Conservation (phyloP, 35 echinoderm and acorn worm species). For the Eucidaris tribuloides region DNA sequence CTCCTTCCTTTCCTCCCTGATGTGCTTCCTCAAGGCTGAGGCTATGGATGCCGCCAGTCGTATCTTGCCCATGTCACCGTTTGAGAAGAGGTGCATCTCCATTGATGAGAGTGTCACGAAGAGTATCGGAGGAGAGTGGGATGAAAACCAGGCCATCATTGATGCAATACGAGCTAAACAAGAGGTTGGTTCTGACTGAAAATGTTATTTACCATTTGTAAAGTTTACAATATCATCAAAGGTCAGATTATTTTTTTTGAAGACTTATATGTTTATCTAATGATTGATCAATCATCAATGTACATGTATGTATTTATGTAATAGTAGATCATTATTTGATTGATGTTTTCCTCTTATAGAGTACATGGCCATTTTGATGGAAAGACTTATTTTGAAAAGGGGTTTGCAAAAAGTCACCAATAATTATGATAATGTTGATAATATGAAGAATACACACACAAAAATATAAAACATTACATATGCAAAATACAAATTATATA, state of each 20-base stretch:
- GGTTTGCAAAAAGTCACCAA: too few species aligned
- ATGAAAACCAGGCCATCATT: conserved; percentile 47
- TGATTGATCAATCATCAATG: neutral
- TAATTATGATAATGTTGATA: too few species aligned
- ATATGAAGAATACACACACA: too few species aligned
- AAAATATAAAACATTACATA: too few species aligned
- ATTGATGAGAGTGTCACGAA: conserved; percentile 19
- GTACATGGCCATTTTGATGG: too few species aligned
- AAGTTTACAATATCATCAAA: too few species aligned
- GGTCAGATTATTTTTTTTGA: neutral
- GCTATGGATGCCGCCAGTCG: neutral
- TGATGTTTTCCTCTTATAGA: neutral
- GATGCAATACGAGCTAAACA: conserved; percentile 54
- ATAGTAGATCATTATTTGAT: neutral
- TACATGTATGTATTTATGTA: neutral
- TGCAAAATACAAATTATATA: too few species aligned
- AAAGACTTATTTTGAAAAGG: too few species aligned
- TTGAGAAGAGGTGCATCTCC: conserved; percentile 28
- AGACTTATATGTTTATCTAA: neutral
- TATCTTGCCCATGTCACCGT: conserved; percentile 2
- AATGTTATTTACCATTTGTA: neutral
- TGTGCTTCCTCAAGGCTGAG: neutral
- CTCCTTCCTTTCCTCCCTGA: too few species aligned
- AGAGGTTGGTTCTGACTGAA: conserved; percentile 58
- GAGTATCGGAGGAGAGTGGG: conserved; percentile 63